A percentile compares a stretch with the other conserved stretches of the same genome.
These are phyloP conservation scores for Spongilla lacustris DNA, from an alignment of 37 sponge, comb jelly and placozoan species.

Conservation along the genomic window DNA sequence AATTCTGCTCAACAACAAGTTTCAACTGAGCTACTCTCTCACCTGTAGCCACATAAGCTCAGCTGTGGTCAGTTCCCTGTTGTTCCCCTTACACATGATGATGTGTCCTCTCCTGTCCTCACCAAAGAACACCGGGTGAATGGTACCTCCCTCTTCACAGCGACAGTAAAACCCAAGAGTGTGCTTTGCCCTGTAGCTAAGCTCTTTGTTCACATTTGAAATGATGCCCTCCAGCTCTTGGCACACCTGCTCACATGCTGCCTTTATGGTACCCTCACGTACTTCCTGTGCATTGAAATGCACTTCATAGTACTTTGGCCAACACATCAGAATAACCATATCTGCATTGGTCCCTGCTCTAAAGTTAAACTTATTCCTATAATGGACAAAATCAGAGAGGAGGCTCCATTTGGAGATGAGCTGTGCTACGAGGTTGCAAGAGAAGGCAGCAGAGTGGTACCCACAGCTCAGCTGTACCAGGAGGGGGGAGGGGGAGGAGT, in stretches of 20 bases:
- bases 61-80: background rate
- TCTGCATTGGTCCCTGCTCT: background rate
- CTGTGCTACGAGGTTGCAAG: background rate
- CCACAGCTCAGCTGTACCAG: background rate
- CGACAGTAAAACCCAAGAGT: background rate
- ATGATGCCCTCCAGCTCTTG: background rate
- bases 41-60: background rate
- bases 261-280: background rate
- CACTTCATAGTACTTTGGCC: background rate
- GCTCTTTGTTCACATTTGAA: background rate
- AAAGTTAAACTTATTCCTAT: background rate
- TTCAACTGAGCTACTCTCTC: background rate
- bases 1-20: too few species aligned
- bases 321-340: background rate
- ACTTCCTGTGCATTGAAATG: background rate
- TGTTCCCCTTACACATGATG: background rate
- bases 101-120: background rate
- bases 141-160: background rate
- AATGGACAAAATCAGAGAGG: background rate
- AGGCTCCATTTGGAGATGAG: conserved; percentile 1
- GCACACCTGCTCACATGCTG: background rate
- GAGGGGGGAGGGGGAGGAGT: background rate
- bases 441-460: background rate
- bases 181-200: background rate
- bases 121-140: background rate